Base-by-base conservation (phyloP, 1,140 invertebrate species). In the Lutraria rhynchaena region DNA sequence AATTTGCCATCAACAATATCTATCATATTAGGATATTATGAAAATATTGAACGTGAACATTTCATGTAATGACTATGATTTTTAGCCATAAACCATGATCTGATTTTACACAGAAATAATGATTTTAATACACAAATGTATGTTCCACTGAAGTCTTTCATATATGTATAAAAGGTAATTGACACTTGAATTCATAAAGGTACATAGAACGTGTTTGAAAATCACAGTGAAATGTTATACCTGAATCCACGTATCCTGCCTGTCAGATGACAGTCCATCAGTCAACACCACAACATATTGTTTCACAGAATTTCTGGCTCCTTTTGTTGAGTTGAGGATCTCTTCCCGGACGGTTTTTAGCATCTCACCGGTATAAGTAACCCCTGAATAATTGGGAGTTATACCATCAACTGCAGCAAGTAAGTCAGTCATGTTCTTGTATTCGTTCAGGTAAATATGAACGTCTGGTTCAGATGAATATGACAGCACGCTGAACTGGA, bases 321-420 rank as follows among this genome's bases (percentile, higher is more conserved):
- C 58, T 1, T 35, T 35, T 17, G 29, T 17, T 33, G 31, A 5
- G 7, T 33, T 19, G 24, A 65, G 46, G 1, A 65, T 37, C 3
- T 65, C 37, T 13, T 65, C 37, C 5, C 29, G n/a, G 27, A 65
- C 41, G 1, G 22, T 24, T 29, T 65, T 3, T 0, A 65, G 31
- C 11, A n/a, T 37, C 46, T 41, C 46, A 22, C 61, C 61, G 27
- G 37, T 65, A 22, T 22, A 44, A 46, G 35, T 65, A 11, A 37
- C 33, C 4, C 61, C 61, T 1, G 13, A 4, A 22, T 15, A 11
- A 3, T 44, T 17, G 1, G 27, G 1, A 24, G 1, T 4, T 22
- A 65, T 46, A 65, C 11, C 19, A 65, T 65, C 61, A 3, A 65
- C n/a, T 22, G 61, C 61, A 27, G 7, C 35, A 24, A 65, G 7